Evolutionary conservation across 2,113 vertebrate species (phyloP), one percentile per base, ranked within the genome.

Genomic region (Elgaria multicarinata): DNA sequence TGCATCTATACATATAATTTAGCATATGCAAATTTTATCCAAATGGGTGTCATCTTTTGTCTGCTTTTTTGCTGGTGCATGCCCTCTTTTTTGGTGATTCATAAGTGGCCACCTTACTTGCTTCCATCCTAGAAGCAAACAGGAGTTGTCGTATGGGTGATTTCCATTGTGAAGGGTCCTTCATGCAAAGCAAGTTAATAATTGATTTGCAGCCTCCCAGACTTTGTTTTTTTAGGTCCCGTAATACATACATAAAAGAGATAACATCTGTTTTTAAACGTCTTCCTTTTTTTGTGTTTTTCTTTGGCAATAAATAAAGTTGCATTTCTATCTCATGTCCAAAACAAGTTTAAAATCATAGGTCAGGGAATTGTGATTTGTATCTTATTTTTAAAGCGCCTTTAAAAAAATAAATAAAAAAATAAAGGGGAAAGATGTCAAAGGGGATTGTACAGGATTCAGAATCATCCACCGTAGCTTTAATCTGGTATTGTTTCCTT

Each of bases 211-310:
- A 44, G 62, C 62, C 62, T 89, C 85, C 22, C 88, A 89, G 72
- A 24, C 46, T 79, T 93, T 94, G 92, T 92, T 95, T 95, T 58
- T 93, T 91, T 74, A 74, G 93, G 89, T 85, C 86, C 79, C 26
- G 85, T 77, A 82, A 91, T 85, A 83, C 75, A 93, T 90, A 90
- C 72, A 86, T 28, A 89, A 91, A 93, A 93, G 64, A 79, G 91
- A 96, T 95, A 96, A 83, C 86, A 93, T 95, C 89, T 96, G 86
- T 87, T 95, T 93, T 90, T 87, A 87, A 85, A 36, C 24, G 75
- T 88, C 39, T 92, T n/a, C n/a, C n/a, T n/a, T n/a, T n/a, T n/a
- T n/a, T n/a, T n/a, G n/a, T n/a, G n/a, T n/a, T 80, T 58, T 55
- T 91, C 80, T 82, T 71, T 92, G 79, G 14, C 16, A 95, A 79